Conservation (phyloP, 2,888 invertebrate species). For the Glyphotaelius pellucidus region DNA sequence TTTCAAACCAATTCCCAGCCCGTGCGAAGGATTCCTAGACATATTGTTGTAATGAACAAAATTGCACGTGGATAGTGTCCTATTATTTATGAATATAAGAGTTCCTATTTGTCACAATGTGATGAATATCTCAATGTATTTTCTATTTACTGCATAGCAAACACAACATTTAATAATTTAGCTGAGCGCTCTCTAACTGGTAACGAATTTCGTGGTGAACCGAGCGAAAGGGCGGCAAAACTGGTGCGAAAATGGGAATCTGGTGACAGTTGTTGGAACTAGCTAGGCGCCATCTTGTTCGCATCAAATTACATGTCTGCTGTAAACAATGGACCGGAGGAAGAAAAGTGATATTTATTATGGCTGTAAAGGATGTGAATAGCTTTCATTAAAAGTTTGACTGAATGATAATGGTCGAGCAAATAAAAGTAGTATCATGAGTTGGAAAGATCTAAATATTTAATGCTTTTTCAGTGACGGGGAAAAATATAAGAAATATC, state of each 20-base stretch:
- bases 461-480: neutral
- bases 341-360: neutral
- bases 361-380: neutral
- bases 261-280: constrained; percentile 6
- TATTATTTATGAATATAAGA: neutral
- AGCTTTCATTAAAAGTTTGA: neutral
- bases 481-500: neutral
- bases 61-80: neutral
- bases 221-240: neutral
- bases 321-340: neutral
- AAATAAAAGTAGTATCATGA: neutral
- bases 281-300: constrained; percentile 2
- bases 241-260: neutral
- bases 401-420: neutral
- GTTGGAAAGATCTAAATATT: neutral
- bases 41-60: neutral
- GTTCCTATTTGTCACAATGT: neutral
- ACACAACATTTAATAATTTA: neutral
- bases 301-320: neutral
- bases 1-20: neutral
- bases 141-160: neutral
- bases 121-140: neutral
- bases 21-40: neutral
- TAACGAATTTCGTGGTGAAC: neutral
- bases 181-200: neutral